phyloP scores from a whole-genome alignment of 2,797 vertebrate genomes.

The Thripadectes ignobilis region DNA sequence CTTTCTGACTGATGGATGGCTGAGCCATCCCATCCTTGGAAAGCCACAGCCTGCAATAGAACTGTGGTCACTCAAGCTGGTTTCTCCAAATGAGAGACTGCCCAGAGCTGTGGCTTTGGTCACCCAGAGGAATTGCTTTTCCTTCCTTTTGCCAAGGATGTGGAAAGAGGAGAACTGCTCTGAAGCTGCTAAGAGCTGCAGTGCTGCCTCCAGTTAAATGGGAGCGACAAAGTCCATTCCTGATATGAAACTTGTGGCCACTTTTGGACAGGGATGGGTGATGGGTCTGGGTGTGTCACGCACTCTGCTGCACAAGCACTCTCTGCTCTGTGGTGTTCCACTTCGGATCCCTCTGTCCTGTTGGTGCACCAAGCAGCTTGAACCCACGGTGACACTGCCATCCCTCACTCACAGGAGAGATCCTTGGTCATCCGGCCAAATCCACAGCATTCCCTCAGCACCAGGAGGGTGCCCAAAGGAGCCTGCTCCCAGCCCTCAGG shows the following conservation, averaged over 20 bases:
- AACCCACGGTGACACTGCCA: not conserved
- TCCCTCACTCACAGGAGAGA: not conserved
- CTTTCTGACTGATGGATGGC: not conserved
- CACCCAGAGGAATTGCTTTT: not conserved
- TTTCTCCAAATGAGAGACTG: not conserved
- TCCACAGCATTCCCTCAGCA: not conserved
- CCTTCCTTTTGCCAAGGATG: not conserved
- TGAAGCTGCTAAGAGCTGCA: not conserved
- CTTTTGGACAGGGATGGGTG: accelerated
- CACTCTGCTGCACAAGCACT: not conserved
- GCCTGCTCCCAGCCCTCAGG: not conserved
- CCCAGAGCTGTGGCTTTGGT: not conserved
- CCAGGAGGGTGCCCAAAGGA: not conserved
- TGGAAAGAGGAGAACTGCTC: not conserved
- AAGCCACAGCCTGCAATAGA: not conserved
- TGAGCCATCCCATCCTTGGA: not conserved
- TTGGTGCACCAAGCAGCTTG: not conserved
- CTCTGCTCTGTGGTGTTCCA: accelerated
- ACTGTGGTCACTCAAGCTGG: accelerated
- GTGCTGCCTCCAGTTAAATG: not conserved
- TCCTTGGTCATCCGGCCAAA: not conserved
- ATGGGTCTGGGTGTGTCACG: accelerated
- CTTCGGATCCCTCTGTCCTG: not conserved
- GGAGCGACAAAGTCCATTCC: not conserved
- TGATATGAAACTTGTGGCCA: accelerated